Conservation (phyloP, 1,140 invertebrate species). For the Platyscapa corneri region DNA sequence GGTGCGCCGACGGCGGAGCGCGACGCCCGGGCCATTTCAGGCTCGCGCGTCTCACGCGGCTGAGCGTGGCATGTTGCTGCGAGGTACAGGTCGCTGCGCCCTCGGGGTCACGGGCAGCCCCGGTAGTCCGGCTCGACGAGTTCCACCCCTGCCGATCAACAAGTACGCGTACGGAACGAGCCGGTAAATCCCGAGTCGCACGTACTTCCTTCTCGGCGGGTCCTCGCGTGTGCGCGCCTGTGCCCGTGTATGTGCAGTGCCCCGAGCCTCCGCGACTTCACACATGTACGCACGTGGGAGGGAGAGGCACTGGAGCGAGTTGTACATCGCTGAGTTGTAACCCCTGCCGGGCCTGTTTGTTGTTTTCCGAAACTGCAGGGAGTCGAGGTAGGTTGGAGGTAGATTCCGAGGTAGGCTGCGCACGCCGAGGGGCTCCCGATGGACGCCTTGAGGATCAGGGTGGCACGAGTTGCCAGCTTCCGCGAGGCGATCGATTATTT, state of each 20-base stretch:
- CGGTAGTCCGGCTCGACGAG: not conserved
- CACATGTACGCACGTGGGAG: not conserved
- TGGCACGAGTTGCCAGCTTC: not conserved
- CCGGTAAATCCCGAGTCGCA: not conserved
- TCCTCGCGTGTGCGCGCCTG: too few relatives aligned
- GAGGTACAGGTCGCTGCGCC: conserved; percentile 43
- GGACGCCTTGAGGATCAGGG: not conserved
- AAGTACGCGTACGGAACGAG: conserved; percentile 40
- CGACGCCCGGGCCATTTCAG: conserved; percentile 72
- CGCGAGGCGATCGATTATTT: conserved; percentile 11
- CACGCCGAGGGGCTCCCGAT: not conserved
- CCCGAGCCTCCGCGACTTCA: too few relatives aligned
- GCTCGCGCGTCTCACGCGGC: conserved; percentile 67
- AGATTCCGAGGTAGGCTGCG: not conserved
- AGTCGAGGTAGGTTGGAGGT: not conserved
- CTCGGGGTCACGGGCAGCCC: conserved; percentile 4
- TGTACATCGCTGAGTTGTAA: too few relatives aligned
- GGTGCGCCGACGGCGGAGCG: conserved; percentile 65
- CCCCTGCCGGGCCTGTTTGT: too few relatives aligned
- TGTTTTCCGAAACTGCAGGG: too few relatives aligned
- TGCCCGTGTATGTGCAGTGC: too few relatives aligned
- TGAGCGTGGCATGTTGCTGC: conserved; percentile 55
- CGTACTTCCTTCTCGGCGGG: too few relatives aligned
- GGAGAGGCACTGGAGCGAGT: too few relatives aligned
- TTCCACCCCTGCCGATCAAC: conserved; percentile 48